These are phyloP conservation scores for Cotesia chilonis DNA, from an alignment of 1,140 invertebrate genomes.

Conservation along the genomic window DNA sequence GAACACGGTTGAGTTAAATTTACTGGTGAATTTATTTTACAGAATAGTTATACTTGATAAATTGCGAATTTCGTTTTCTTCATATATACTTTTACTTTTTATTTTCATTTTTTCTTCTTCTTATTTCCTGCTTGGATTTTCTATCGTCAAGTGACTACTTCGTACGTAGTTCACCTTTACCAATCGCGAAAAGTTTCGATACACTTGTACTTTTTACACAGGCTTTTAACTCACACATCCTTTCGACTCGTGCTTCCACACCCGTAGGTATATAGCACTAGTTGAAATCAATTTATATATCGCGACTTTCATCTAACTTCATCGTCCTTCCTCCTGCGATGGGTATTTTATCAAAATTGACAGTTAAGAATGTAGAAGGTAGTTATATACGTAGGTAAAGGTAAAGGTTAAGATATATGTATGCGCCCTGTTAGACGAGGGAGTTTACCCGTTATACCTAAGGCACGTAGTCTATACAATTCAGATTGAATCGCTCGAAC, in stretches of 20 bases:
- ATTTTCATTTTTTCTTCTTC: not conserved
- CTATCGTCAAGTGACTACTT: not conserved
- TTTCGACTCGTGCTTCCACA: too few relatives aligned
- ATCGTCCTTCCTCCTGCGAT: not conserved
- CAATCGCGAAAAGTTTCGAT: not conserved
- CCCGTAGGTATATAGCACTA: not conserved
- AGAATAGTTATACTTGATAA: not conserved
- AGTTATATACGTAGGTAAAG: not conserved
- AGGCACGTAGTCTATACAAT: constrained; percentile 43
- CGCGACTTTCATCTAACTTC: not conserved
- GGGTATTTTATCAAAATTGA: constrained; percentile 19
- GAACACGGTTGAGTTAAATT: not conserved
- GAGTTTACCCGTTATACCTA: constrained; percentile 31
- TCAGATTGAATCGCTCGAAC: constrained; percentile 36
- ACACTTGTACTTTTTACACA: not conserved
- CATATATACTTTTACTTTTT: not conserved
- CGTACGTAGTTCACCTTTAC: too few relatives aligned
- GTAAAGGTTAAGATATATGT: not conserved
- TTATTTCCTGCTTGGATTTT: too few relatives aligned
- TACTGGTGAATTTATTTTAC: not conserved
- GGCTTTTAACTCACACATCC: too few relatives aligned
- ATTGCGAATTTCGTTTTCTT: not conserved
- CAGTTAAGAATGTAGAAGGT: constrained; percentile 23
- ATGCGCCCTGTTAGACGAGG: constrained; percentile 1
- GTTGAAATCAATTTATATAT: constrained; percentile 30